These are phyloP conservation scores for Cremastobaeus sp. DNA, from an alignment of 2,888 invertebrate genomes.

Conservation along the genomic window DNA sequence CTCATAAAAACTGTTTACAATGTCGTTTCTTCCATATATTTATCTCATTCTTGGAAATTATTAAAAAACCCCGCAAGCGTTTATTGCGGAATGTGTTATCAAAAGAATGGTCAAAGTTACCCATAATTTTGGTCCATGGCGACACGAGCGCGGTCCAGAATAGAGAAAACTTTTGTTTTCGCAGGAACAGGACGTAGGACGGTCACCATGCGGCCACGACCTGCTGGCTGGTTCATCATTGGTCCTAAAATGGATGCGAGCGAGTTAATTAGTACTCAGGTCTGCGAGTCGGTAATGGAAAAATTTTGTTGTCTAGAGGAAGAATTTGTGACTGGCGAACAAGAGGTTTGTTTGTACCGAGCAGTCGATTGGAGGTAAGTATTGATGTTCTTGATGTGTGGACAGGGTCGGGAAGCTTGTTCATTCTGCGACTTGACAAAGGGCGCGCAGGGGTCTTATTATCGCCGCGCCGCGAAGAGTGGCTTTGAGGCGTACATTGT, in stretches of 20 bases:
- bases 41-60: no score
- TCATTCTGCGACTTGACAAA: conserved; percentile 13
- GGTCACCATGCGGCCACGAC: conserved; percentile 75
- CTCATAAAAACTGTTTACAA: no score
- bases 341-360: no score
- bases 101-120: no score
- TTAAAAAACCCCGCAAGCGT: no score
- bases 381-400: conserved; percentile 15
- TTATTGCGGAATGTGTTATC: no score
- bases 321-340: no score
- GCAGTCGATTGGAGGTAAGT: no score
- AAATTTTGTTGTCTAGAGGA: no score
- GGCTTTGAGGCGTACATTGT: conserved; percentile 32
- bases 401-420: conserved; percentile 14
- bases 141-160: conserved; percentile 88
- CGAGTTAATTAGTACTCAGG: no score
- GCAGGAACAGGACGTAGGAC: conserved; percentile 80
- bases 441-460: conserved; percentile 27
- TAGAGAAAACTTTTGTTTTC: conserved; percentile 90
- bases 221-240: conserved; percentile 77
- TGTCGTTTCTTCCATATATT: no score
- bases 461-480: conserved; percentile 24
- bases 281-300: no score
- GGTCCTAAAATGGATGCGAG: conserved; percentile 70
- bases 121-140: conserved; percentile 90